Evolutionary conservation across 2,888 invertebrate genomes (phyloP).

Genomic region (Nomada hirtipes): DNA sequence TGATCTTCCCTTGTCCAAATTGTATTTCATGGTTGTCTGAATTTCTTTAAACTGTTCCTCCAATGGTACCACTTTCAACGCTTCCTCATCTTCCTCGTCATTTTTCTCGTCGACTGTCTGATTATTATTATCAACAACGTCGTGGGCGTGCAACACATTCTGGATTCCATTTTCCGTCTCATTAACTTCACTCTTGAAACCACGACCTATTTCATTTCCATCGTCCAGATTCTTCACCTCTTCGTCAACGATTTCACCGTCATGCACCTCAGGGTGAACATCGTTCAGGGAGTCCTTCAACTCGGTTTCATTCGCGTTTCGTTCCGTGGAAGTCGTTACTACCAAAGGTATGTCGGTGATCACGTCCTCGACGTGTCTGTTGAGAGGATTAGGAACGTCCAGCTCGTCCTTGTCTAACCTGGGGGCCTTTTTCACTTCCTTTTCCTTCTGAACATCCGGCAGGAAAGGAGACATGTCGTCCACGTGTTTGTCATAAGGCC

Average conservation of each 20-base stretch:
- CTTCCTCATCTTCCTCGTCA: conserved; percentile 46
- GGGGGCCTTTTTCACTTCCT: conserved; percentile 82
- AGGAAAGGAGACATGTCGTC: conserved; percentile 89
- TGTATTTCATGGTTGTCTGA: conserved; percentile 23
- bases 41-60: conserved; percentile 42
- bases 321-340: conserved; percentile 4
- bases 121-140: background rate
- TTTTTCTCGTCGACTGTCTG: conserved; percentile 7
- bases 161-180: conserved; percentile 45
- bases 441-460: conserved; percentile 87
- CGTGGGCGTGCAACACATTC: conserved; percentile 12
- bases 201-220: conserved; percentile 4
- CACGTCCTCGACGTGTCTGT: conserved; percentile 79
- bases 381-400: conserved; percentile 85
- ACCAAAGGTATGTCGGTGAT: conserved; percentile 64
- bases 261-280: conserved; percentile 22
- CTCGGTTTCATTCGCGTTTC: conserved; percentile 33
- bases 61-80: conserved; percentile 59
- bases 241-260: background rate
- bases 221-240: conserved; percentile 11
- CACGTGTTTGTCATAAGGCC: conserved; percentile 76
- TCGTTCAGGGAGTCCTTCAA: conserved; percentile 57
- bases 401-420: conserved; percentile 85
- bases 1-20: conserved; percentile 10
- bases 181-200: conserved; percentile 37